A percentile compares a stretch with the other conserved stretches of the same genome.
Conservation (phyloP, 2,113 vertebrate species). For the Hippolais icterina region DNA sequence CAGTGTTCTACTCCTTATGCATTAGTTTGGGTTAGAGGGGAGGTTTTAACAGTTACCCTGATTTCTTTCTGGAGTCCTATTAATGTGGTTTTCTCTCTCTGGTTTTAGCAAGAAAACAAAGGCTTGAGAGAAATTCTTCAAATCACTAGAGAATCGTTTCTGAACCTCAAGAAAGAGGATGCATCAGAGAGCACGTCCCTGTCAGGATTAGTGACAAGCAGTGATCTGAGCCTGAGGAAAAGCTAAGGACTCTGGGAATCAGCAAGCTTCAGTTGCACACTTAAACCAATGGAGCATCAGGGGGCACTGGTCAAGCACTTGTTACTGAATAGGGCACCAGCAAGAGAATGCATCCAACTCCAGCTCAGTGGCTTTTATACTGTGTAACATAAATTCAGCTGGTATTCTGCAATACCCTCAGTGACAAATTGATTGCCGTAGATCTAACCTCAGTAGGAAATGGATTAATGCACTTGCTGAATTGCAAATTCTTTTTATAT, state of each 20-base stretch:
- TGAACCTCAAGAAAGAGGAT: conserved; percentile 88
- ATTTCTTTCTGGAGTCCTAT: neutral
- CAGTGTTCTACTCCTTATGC: neutral
- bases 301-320: conserved; percentile 43
- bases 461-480: conserved; percentile 1
- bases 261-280: conserved; percentile 21
- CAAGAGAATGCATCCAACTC: neutral
- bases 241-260: conserved; percentile 74
- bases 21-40: neutral
- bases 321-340: conserved; percentile 55
- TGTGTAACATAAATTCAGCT: neutral
- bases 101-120: conserved; percentile 86
- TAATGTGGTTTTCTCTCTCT: neutral
- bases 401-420: neutral
- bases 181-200: conserved; percentile 85
- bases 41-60: neutral
- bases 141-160: conserved; percentile 93
- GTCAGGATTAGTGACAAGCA: conserved; percentile 85
- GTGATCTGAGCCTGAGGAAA: conserved; percentile 88
- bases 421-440: conserved; percentile 25
- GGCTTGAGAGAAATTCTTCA: conserved; percentile 93
- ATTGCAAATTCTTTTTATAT: conserved; percentile 29
- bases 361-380: conserved; percentile 7
- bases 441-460: conserved; percentile 13
- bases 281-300: conserved; percentile 17